Evolutionary conservation across 2,797 vertebrate species (phyloP).

Genomic region (Scomberomorus guttatus): DNA sequence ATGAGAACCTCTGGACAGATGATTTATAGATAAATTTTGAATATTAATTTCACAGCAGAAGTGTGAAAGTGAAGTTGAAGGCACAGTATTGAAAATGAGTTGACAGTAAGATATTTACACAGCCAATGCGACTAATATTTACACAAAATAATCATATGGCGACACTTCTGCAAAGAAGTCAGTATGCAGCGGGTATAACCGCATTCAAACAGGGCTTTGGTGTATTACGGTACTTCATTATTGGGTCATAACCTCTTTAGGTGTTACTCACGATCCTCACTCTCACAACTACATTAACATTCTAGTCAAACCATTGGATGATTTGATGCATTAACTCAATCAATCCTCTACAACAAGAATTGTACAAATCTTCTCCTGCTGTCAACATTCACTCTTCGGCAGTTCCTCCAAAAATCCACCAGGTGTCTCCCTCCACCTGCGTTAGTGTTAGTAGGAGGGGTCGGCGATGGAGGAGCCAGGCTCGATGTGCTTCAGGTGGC

Average conservation of each 20-base stretch:
- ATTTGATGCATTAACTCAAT: slow-evolving; percentile 38
- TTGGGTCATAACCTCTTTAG: slow-evolving; percentile 12
- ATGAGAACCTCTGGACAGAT: slow-evolving; percentile 1
- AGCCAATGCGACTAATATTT: slow-evolving; percentile 37
- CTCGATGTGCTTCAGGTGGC: slow-evolving; percentile 93
- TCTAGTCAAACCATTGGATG: slow-evolving; percentile 28
- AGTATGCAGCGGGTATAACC: not conserved
- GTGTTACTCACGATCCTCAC: not conserved
- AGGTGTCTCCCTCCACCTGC: slow-evolving; percentile 76
- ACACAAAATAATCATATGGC: slow-evolving; percentile 39
- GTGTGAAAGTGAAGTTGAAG: slow-evolving; percentile 43
- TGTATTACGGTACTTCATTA: slow-evolving; percentile 55
- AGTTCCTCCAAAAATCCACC: slow-evolving; percentile 65
- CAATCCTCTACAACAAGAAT: slow-evolving; percentile 78
- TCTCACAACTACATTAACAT: slow-evolving; percentile 45
- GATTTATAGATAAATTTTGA: not conserved
- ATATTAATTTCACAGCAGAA: slow-evolving; percentile 5
- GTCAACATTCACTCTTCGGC: slow-evolving; percentile 37
- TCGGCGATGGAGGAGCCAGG: slow-evolving; percentile 69
- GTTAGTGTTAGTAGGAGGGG: slow-evolving; percentile 78
- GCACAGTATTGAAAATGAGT: slow-evolving; percentile 32
- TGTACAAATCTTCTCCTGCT: slow-evolving; percentile 28
- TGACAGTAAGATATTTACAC: slow-evolving; percentile 39
- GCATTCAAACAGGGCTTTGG: slow-evolving; percentile 55
- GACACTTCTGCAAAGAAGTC: slow-evolving; percentile 47